phyloP scores from a whole-genome alignment of 2,113 vertebrate genomes.

The Balaeniceps rex region DNA sequence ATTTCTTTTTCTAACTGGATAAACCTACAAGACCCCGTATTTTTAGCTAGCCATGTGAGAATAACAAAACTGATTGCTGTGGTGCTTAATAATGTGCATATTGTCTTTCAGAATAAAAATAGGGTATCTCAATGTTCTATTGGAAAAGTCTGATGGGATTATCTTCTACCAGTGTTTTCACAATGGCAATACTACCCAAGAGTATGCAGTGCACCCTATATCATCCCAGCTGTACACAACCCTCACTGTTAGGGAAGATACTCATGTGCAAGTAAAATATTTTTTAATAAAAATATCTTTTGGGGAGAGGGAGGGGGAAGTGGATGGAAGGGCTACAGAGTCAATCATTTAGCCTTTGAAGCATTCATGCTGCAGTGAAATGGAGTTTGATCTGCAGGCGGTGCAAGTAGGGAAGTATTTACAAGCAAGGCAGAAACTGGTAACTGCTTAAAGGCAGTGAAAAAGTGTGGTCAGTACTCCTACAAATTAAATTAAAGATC shows the following conservation, averaged over 20 bases:
- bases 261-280: background rate
- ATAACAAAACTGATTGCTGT: background rate
- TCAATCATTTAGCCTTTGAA: background rate
- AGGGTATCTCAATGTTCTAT: background rate
- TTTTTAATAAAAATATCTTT: background rate
- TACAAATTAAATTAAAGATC: constrained; percentile 38
- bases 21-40: background rate
- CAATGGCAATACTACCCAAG: background rate
- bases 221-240: background rate
- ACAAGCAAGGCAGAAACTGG: background rate
- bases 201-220: background rate
- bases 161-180: background rate
- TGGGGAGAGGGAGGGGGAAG: background rate
- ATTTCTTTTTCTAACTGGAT: background rate
- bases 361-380: background rate
- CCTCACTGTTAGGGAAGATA: background rate
- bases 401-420: background rate
- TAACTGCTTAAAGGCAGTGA: background rate
- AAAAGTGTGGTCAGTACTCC: background rate
- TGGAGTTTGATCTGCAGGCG: background rate
- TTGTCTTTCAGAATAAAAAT: background rate
- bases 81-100: background rate
- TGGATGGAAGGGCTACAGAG: no score
- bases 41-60: background rate
- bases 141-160: background rate